Percentiles rank a stretch among this genome's conserved stretches.
Conservation (phyloP, 1,140 invertebrate genomes). For the Pseudachorutes palmiensis region DNA sequence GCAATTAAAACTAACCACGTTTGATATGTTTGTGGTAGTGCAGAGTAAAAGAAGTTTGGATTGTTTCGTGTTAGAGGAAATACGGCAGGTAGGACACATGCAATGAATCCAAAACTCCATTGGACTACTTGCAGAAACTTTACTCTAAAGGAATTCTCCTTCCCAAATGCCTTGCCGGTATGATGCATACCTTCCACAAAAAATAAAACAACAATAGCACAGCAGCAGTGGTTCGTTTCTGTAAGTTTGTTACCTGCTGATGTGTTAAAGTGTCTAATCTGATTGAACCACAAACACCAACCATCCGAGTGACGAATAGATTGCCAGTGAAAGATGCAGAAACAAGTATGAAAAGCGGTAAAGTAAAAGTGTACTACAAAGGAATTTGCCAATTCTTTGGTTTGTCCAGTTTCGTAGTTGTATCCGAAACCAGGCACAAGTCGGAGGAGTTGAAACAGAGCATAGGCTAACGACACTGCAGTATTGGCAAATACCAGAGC, state of each 20-base stretch:
- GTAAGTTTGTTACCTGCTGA: not conserved
- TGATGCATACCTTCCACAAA: not conserved
- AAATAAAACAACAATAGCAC: not conserved
- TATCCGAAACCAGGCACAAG: constrained; percentile 1
- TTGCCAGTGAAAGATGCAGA: not conserved
- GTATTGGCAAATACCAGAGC: not conserved
- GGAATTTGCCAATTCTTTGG: not conserved
- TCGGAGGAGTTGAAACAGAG: not conserved
- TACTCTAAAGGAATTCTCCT: not conserved
- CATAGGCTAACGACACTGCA: not conserved
- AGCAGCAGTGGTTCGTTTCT: not conserved
- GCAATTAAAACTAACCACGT: not conserved
- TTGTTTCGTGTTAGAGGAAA: not conserved
- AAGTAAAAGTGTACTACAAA: not conserved
- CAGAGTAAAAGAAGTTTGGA: constrained; percentile 3
- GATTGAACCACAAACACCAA: constrained; percentile 4
- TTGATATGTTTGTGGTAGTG: not conserved
- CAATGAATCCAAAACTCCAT: not conserved
- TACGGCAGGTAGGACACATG: not conserved
- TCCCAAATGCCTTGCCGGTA: not conserved
- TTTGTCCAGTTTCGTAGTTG: not conserved
- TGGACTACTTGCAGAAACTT: not conserved
- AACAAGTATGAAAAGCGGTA: not conserved
- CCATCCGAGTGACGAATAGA: not conserved
- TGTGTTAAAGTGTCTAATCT: not conserved